Base-by-base conservation (phyloP, 2,888 invertebrate genomes). In the Drosophila borborema region DNA sequence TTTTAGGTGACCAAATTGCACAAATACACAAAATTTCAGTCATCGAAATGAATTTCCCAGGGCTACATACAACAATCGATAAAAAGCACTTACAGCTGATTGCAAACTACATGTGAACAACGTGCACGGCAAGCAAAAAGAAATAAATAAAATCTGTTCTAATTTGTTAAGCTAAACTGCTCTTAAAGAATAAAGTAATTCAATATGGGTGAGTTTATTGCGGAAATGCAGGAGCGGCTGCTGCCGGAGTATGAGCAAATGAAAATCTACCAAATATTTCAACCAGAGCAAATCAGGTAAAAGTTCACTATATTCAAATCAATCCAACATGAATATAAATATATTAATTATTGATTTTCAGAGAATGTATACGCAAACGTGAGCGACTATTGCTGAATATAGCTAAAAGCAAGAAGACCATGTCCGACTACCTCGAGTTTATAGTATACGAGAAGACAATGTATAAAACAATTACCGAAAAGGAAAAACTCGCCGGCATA, bases 171-270 rank as follows among this genome's bases (percentile, higher is more conserved):
- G 34, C 16, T 5, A 28, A 20, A 12, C 18, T 43, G 14, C 16
- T 5, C 10, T 5, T 12, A 34, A 18, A 28, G 3, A 43, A 31
- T 16, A 53, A 6, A 34, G 28, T 53, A 68, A 60, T 1, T 55
- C 0, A 65, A 93, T 88, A 97, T 98, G 97, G 96, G 97, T 16
- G 98, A 98, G 93, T 95, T 95, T 93, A 96, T 97, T 2, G 96
- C 96, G 90, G 95, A 95, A 91, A 95, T 95, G 91, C 94, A 96
- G 82, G 97, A 98, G 94, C 95, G 95, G 76, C 95, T 96, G 94
- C 95, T 97, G 86, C 95, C 96, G 74, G 97, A 97, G 92, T 94
- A 98, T 90, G 97, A 97, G 92, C 95, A 96, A 91, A 95, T 98
- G 95, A 94, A 95, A 87, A 94, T 95, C 82, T 95, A 95, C 41